Base-by-base conservation (phyloP, 2,888 invertebrate genomes). In the Nymphalis urticae region DNA sequence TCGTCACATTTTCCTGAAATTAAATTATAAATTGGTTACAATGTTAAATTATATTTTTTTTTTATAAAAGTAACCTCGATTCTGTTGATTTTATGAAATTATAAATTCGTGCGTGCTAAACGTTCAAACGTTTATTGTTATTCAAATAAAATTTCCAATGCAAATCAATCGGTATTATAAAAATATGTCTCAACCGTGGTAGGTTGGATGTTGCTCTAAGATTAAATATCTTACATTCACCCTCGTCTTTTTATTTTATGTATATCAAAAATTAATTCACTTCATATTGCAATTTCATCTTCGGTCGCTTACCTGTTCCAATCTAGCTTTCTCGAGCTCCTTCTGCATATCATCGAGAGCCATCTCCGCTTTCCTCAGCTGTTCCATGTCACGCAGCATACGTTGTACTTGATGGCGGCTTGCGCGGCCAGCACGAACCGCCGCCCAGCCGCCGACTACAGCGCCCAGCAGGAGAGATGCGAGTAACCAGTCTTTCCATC, bases 311-410 rank as follows among this genome's bases (percentile, higher is more conserved):
- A 92, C 93, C 89, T 93, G 95, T 82, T 97, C 97, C 82, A 96
- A 93, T 75, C 96, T 94, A 9, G 98, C 97, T 76, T 96, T 94
- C 83, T 97, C 97, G 70, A 98, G 89, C 87, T 97, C 95, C 83
- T 94, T 94, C 91, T 98, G 98, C 88, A 98, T 94, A 82, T 97
- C 96, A 81, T 96, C 95, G 50, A 98, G 91, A 10, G 97, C 96
- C 80, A 97, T 94, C 88, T 98, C 98, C 0, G 98, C 98, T 81
- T 96, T 96, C 79, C 97, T 96, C 74, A 98, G 93, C 78, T 97
- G 96, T 81, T 98, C 98, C 97, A 98, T 97, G 79, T 98, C 98
- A 75, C 96, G 95, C 85, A 98, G 96, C 98, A 99, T 98, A 71
- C 97, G 95, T 75, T 95, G 95, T 72, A 99, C 94, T 85, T 99